Conservation (phyloP, 1,140 invertebrate species). For the Tigriopus japonicus region DNA sequence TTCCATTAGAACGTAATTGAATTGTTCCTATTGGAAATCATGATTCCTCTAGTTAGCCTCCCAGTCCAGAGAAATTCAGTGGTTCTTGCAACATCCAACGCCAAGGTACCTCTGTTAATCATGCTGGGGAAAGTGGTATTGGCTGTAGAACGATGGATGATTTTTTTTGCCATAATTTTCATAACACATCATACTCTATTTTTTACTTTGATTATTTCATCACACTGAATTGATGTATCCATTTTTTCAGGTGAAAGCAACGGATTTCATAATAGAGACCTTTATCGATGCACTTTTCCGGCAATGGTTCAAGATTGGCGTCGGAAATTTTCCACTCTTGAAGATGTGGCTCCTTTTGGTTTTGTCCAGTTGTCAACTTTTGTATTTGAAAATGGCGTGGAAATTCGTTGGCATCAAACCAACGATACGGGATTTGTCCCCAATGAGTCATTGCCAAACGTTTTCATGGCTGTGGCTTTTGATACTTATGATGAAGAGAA, state of each 20-base stretch:
- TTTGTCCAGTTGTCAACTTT: background rate
- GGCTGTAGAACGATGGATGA: too few relatives aligned
- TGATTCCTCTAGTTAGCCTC: too few relatives aligned
- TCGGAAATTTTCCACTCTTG: background rate
- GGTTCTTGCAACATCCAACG: too few relatives aligned
- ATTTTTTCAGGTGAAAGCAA: too few relatives aligned
- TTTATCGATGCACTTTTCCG: slow-evolving; percentile 6
- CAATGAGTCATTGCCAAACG: background rate
- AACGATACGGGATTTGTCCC: background rate
- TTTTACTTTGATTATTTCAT: too few relatives aligned
- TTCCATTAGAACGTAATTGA: too few relatives aligned
- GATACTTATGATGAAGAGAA: slow-evolving; percentile 2
- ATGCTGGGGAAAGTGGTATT: too few relatives aligned
- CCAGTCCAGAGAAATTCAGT: background rate
- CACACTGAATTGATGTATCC: too few relatives aligned
- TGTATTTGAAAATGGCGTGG: background rate
- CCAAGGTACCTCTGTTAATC: too few relatives aligned
- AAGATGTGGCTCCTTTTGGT: background rate
- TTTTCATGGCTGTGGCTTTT: slow-evolving; percentile 2
- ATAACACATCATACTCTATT: too few relatives aligned
- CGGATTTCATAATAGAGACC: background rate
- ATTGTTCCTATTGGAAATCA: too few relatives aligned
- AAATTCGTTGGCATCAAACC: slow-evolving; percentile 8
- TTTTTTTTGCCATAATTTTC: too few relatives aligned
- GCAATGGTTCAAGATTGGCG: slow-evolving; percentile 6